Base-by-base conservation (phyloP, 2,113 vertebrate genomes). In the Puffinus mauretanicus region DNA sequence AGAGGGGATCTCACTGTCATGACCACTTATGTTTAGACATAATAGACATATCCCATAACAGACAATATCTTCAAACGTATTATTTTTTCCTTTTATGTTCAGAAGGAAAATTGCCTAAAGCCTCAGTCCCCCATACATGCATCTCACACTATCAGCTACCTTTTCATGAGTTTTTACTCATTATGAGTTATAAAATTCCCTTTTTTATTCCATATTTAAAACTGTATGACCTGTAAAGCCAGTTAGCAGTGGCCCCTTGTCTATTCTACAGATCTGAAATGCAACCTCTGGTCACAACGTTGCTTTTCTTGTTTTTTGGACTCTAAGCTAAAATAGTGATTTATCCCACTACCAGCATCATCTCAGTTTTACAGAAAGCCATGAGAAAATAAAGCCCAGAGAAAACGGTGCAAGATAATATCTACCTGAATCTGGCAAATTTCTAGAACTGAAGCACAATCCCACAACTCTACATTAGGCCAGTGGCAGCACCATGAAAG, bases 231-330 rank as follows among this genome's bases (percentile, higher is more conserved):
- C 88, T 7, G 12, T 27, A 62, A 88, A 79, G 42, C n/a, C 65
- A 60, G 13, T 67, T 78, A 79, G 42, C 65, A 71, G 22, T 10
- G 38, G 40, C 34, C 69, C 34, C 57, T 72, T 51, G n/a, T 40
- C 20, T 67, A 7, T 47, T 64, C 47, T 9, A 8, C 12, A 66
- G 51, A 30, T 13, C 26, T 54, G 60, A 67, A 92, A 71, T 6
- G 6, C 2, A 1, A 49, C 40, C 86, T 69, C 30, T 64, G 24
- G 5, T 54, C 60, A 73, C 12, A 40, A 4, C 0, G 0, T 34
- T 61, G 64, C 13, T 78, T 44, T 69, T 60, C 51, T 76, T 42
- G 15, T 32, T 67, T 22, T 67, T 83, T 84, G 34, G 67, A 77
- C 60, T 32, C 62, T 21, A 29, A 81, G 17, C 29, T 60, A 65